phyloP scores from a whole-genome alignment of 2,888 invertebrate species.

The Odontomyia ornata region DNA sequence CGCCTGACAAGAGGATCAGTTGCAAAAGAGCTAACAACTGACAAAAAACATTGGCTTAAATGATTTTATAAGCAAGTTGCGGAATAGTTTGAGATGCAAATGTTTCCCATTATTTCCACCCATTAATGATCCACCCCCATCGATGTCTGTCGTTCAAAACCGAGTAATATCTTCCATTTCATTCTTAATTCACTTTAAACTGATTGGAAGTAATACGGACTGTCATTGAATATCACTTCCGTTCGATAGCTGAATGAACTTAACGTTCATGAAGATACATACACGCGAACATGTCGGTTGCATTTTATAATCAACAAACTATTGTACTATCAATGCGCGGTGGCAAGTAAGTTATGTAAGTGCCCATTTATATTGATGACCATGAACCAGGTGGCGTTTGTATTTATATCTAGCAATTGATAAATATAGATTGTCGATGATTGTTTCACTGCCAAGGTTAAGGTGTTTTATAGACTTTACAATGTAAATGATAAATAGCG shows the following conservation, averaged over 20 bases:
- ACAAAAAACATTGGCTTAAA: not conserved
- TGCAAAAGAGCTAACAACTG: not conserved
- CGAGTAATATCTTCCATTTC: not conserved
- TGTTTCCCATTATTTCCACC: too few species aligned
- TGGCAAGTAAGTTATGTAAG: not conserved
- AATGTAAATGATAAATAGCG: too few species aligned
- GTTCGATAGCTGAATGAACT: slow-evolving; percentile 24
- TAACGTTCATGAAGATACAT: not conserved
- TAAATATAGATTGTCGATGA: not conserved
- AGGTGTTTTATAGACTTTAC: too few species aligned
- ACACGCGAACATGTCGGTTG: too few species aligned
- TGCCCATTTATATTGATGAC: not conserved
- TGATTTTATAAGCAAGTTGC: not conserved
- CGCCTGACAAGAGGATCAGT: not conserved
- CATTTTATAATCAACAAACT: too few species aligned
- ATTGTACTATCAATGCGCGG: too few species aligned
- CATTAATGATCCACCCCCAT: slow-evolving; percentile 12
- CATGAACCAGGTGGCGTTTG: not conserved
- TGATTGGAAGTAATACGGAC: not conserved
- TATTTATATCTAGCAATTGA: not conserved
- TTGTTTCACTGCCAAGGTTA: too few species aligned
- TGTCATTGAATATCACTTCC: slow-evolving; percentile 19
- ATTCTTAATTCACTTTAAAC: not conserved
- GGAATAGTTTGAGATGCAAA: too few species aligned
- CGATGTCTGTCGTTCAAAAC: not conserved